Evolutionary conservation across 2,888 invertebrate genomes (phyloP).

Genomic region (Drosophila maculinotata): DNA sequence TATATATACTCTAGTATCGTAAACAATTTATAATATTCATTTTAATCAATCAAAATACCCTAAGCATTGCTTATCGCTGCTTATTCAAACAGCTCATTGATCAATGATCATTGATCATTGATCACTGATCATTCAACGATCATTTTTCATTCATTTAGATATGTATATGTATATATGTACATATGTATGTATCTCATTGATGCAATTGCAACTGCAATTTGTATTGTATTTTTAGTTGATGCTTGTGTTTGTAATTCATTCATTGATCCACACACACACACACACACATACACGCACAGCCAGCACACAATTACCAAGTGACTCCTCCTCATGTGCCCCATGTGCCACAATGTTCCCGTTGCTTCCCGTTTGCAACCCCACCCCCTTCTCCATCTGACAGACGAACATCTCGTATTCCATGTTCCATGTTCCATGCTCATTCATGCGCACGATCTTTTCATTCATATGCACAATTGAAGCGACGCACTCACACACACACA

Average conservation of each 20-base stretch:
- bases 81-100: constrained; percentile 22
- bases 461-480: constrained; percentile 69
- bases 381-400: background rate
- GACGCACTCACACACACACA: constrained; percentile 24
- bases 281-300: constrained; percentile 6
- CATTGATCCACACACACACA: constrained; percentile 34
- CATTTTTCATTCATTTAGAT: constrained; percentile 11
- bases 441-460: constrained; percentile 75
- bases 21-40: too few relatives aligned
- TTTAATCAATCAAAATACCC: background rate
- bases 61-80: background rate
- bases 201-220: constrained; percentile 44
- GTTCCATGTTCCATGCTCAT: constrained; percentile 62
- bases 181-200: constrained; percentile 2
- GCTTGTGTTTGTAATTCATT: constrained; percentile 44
- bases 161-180: background rate
- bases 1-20: too few relatives aligned
- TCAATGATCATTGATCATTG: constrained; percentile 30
- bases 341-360: constrained; percentile 14
- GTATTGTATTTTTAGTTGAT: constrained; percentile 10
- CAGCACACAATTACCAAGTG: constrained; percentile 37
- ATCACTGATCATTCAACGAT: constrained; percentile 26
- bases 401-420: constrained; percentile 40
- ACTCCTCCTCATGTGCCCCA: constrained; percentile 15
- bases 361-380: constrained; percentile 12